A percentile compares a stretch with the other conserved stretches of the same genome.
phyloP scores from a whole-genome alignment of 2,797 vertebrate species.

The Coccyzus lansbergi region DNA sequence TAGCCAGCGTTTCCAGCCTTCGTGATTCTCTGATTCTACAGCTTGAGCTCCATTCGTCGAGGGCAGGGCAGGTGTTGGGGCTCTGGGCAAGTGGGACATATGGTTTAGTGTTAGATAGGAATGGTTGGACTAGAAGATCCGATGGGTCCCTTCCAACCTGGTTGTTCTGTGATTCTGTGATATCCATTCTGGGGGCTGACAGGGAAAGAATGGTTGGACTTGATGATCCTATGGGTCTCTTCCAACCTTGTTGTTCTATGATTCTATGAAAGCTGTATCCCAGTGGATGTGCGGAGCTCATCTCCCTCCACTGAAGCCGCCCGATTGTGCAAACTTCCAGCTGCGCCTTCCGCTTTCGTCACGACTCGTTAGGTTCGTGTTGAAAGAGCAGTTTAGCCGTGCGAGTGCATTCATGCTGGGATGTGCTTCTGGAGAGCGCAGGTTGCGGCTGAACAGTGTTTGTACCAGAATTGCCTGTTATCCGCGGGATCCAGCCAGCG shows the following conservation, averaged over 20 bases:
- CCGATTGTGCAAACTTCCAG: neutral
- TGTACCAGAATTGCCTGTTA: neutral
- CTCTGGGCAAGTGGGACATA: neutral
- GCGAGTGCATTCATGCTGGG: neutral
- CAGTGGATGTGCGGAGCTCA: no score
- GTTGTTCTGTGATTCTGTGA: no score
- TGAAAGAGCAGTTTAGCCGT: neutral
- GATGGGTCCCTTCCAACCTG: no score
- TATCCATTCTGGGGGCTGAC: rapidly evolving
- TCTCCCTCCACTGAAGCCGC: rapidly evolving
- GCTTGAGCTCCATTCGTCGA: neutral
- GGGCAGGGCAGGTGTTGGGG: neutral
- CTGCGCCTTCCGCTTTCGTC: neutral
- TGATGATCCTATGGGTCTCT: no score
- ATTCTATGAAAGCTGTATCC: neutral
- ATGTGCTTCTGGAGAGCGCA: neutral
- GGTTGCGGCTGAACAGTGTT: no score
- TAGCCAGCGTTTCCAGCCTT: no score
- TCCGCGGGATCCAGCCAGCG: neutral
- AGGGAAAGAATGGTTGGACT: no score
- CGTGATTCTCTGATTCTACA: no score
- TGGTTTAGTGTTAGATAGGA: no score
- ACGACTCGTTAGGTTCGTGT: neutral
- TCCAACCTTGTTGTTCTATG: no score
- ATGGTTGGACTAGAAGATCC: no score